These are phyloP conservation scores for Procapra przewalskii DNA, from an alignment of 2,113 vertebrate genomes.

Conservation along the genomic window DNA sequence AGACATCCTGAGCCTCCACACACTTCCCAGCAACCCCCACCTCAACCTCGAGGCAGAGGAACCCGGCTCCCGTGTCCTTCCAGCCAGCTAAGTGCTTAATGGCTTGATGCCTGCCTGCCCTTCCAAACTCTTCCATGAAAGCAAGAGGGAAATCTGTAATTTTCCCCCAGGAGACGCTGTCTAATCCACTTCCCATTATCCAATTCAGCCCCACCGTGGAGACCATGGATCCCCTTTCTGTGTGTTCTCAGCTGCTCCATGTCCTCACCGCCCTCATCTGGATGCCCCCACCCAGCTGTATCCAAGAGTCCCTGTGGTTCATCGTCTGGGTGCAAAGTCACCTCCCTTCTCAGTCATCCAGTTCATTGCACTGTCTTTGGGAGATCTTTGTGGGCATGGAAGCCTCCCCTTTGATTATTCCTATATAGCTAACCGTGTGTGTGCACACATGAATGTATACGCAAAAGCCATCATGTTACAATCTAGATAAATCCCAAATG, in stretches of 20 bases:
- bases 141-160: slow-evolving; percentile 77
- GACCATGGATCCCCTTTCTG: background rate
- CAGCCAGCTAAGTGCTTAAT: background rate
- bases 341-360: accelerated
- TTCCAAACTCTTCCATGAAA: slow-evolving; percentile 71
- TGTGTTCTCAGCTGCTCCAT: accelerated
- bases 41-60: background rate
- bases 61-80: background rate
- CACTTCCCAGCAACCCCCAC: background rate
- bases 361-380: background rate
- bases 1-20: accelerated
- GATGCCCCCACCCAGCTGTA: background rate
- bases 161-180: slow-evolving; percentile 69
- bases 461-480: background rate
- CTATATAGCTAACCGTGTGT: background rate
- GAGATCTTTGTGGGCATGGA: accelerated
- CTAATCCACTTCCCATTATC: slow-evolving; percentile 75
- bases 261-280: background rate
- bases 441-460: accelerated
- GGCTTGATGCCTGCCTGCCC: slow-evolving; percentile 47
- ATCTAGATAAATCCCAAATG: background rate
- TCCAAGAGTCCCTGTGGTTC: background rate
- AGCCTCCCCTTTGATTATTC: background rate
- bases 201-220: background rate
- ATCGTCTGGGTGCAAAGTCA: accelerated